Evolutionary conservation across 2,113 vertebrate genomes (phyloP).

Genomic region (Nicator chloris): DNA sequence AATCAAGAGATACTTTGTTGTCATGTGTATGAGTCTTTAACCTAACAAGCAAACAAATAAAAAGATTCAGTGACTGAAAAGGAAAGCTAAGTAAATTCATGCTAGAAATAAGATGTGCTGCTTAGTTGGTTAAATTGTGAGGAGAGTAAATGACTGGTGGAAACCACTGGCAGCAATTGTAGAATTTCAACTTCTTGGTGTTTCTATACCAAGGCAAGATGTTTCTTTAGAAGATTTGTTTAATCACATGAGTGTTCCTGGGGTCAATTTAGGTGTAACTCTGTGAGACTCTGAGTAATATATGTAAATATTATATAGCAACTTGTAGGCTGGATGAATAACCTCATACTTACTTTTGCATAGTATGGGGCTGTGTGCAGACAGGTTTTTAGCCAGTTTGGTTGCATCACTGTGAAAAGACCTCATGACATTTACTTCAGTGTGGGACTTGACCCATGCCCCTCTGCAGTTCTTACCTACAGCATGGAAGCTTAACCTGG

Average conservation of each 20-base stretch:
- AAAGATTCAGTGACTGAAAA: neutral
- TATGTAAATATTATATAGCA: neutral
- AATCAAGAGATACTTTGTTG: neutral
- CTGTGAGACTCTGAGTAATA: neutral
- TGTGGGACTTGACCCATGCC: neutral
- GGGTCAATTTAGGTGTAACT: neutral
- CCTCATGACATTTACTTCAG: neutral
- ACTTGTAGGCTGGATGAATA: neutral
- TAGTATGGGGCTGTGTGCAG: neutral
- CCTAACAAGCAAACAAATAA: neutral
- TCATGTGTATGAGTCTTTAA: neutral
- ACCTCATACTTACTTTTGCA: neutral
- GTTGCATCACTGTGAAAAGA: neutral
- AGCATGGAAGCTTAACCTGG: neutral
- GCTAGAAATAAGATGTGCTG: neutral
- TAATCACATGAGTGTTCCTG: neutral
- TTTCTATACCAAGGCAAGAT: neutral
- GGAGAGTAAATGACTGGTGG: neutral
- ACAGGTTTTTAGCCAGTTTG: neutral
- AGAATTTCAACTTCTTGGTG: neutral
- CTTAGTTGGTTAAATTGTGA: neutral
- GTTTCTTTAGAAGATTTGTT: neutral
- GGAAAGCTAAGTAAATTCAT: neutral
- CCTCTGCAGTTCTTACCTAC: neutral
- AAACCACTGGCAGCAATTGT: neutral